Evolutionary conservation across 2,888 invertebrate species (phyloP).

Genomic region (Athalia circularis): DNA sequence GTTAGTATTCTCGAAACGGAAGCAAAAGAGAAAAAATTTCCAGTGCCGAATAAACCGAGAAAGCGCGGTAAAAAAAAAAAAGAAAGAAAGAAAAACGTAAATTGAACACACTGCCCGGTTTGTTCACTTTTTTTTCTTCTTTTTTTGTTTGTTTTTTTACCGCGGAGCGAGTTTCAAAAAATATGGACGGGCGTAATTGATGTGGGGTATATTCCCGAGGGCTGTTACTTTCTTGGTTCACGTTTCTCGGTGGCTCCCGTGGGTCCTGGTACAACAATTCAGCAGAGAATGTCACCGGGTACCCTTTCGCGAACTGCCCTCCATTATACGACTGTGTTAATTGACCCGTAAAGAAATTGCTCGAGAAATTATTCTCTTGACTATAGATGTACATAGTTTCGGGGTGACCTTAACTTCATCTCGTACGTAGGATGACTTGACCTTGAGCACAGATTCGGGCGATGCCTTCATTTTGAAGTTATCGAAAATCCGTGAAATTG

Average conservation of each 20-base stretch:
- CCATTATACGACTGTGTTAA: constrained; percentile 1
- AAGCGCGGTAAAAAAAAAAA: neutral
- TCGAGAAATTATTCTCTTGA: neutral
- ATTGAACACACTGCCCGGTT: neutral
- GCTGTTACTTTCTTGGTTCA: constrained; percentile 16
- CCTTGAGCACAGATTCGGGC: neutral
- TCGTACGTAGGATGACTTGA: too few relatives aligned
- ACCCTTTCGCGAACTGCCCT: constrained; percentile 30
- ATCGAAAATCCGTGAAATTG: too few relatives aligned
- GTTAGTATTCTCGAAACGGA: neutral
- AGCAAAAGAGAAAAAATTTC: neutral
- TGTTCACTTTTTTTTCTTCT: too few relatives aligned
- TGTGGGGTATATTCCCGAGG: constrained; percentile 2
- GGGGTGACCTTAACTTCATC: too few relatives aligned
- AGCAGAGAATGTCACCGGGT: constrained; percentile 32
- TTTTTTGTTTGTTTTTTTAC: neutral
- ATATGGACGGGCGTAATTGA: neutral
- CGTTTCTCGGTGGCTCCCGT: constrained; percentile 22
- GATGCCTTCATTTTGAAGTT: too few relatives aligned
- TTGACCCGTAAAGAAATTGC: constrained; percentile 24
- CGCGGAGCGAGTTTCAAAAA: neutral
- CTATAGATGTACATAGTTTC: too few relatives aligned
- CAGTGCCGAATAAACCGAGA: too few relatives aligned
- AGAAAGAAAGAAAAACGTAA: neutral
- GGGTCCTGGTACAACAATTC: constrained; percentile 37